phyloP scores from a whole-genome alignment of 2,797 vertebrate species.

The Odontamblyopus rebecca region DNA sequence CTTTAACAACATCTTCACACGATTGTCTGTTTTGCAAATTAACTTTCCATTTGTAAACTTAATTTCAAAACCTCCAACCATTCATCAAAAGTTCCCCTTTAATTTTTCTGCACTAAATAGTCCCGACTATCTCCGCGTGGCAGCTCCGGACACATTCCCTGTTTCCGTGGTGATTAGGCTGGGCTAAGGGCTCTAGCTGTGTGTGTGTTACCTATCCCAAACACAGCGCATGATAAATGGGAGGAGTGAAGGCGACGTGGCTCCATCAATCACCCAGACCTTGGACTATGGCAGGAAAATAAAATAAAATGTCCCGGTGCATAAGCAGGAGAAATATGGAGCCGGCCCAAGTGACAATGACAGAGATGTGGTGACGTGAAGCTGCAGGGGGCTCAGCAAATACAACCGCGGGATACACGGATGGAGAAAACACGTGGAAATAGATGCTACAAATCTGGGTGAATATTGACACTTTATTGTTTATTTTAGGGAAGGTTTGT shows the following conservation, averaged over 20 bases:
- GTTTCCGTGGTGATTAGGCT: slow-evolving; percentile 13
- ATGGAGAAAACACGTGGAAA: background rate
- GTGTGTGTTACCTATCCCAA: slow-evolving; percentile 47
- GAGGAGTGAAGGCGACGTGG: slow-evolving; percentile 50
- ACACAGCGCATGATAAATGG: slow-evolving; percentile 63
- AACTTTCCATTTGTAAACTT: background rate
- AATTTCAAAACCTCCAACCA: background rate
- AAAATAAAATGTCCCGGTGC: slow-evolving; percentile 71
- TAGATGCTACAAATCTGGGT: background rate
- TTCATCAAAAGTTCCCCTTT: background rate
- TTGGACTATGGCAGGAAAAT: slow-evolving; percentile 70
- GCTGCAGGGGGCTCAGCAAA: slow-evolving; percentile 30
- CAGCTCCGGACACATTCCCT: slow-evolving; percentile 1
- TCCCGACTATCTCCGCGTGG: background rate
- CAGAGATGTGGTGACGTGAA: slow-evolving; percentile 47
- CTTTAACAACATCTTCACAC: no score
- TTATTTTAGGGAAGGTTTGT: background rate
- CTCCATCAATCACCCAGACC: slow-evolving; percentile 69
- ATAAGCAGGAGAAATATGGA: slow-evolving; percentile 73
- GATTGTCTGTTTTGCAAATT: background rate
- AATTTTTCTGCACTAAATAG: background rate
- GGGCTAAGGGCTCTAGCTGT: slow-evolving; percentile 6
- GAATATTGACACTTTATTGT: background rate
- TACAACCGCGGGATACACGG: slow-evolving; percentile 12
- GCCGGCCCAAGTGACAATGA: slow-evolving; percentile 60